Conservation (phyloP, 2,888 invertebrate species). For the Eledona agricola region DNA sequence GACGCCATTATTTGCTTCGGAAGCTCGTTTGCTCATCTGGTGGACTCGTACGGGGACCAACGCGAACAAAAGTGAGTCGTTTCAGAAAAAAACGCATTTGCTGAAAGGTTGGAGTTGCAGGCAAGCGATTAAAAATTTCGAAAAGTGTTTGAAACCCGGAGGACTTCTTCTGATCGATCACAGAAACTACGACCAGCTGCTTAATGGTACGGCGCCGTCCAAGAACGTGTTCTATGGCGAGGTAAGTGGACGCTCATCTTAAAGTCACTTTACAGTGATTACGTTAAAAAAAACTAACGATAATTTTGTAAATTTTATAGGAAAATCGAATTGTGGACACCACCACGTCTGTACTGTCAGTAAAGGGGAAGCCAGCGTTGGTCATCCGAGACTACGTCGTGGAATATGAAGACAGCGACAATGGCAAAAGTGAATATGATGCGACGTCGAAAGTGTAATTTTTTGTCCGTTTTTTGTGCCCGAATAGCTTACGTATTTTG, state of each 20-base stretch:
- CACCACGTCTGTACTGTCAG: conserved; percentile 83
- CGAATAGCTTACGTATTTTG: too few relatives aligned
- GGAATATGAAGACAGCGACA: conserved; percentile 60
- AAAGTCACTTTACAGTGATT: conserved; percentile 65
- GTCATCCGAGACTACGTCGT: conserved; percentile 86
- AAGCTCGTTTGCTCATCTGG: conserved; percentile 90
- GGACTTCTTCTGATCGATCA: conserved; percentile 90
- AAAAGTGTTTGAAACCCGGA: conserved; percentile 83
- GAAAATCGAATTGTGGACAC: conserved; percentile 79
- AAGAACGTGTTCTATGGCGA: conserved; percentile 86
- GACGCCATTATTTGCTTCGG: conserved; percentile 91
- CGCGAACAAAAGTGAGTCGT: conserved; percentile 73
- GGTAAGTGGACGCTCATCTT: conserved; percentile 67
- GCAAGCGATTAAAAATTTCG: conserved; percentile 81
- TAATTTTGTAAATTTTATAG: conserved; percentile 24
- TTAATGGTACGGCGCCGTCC: conserved; percentile 80
- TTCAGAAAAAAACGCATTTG: conserved; percentile 1
- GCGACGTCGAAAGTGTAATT: conserved; percentile 50
- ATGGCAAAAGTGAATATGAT: conserved; percentile 42
- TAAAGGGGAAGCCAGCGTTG: conserved; percentile 77
- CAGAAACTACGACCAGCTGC: conserved; percentile 86
- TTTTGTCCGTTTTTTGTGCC: too few relatives aligned
- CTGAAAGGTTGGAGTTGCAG: conserved; percentile 48
- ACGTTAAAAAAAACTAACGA: neutral
- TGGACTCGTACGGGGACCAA: conserved; percentile 82